Evolutionary conservation across 2,888 invertebrate genomes (phyloP).

Genomic region (Drosophila prostipennis): DNA sequence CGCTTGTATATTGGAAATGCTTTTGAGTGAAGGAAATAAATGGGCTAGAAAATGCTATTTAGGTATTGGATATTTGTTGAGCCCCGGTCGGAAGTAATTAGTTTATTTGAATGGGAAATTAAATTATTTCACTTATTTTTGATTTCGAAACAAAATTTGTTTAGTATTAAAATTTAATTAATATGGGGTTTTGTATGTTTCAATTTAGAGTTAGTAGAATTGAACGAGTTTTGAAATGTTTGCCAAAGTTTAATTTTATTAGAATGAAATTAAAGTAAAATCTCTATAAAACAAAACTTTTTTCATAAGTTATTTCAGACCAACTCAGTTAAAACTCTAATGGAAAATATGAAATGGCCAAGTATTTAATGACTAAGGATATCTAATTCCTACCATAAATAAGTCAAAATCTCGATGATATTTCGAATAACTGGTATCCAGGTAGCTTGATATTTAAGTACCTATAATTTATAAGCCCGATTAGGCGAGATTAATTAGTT

Average conservation of each 20-base stretch:
- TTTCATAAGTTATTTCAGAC: neutral
- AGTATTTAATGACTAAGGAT: neutral
- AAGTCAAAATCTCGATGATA: neutral
- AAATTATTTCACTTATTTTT: neutral
- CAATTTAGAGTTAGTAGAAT: no score
- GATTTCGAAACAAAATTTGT: no score
- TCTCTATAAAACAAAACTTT: neutral
- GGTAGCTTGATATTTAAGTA: constrained; percentile 7
- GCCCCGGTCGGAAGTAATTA: neutral
- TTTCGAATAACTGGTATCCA: neutral
- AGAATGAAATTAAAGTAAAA: no score
- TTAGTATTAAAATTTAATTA: neutral
- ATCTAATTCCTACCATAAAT: neutral
- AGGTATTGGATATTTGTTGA: neutral
- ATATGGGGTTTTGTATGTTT: no score
- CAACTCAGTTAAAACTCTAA: neutral
- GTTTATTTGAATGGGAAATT: neutral
- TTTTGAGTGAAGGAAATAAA: neutral
- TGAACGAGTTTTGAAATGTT: no score
- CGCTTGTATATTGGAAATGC: neutral
- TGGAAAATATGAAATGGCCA: neutral
- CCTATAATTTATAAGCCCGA: constrained; percentile 8
- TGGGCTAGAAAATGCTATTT: neutral
- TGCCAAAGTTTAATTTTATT: no score
- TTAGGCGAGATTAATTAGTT: constrained; percentile 29